A percentile compares a stretch with the other conserved stretches of the same genome.
phyloP scores from a whole-genome alignment of 2,113 vertebrate species.

The Sphyrna mokarran region DNA sequence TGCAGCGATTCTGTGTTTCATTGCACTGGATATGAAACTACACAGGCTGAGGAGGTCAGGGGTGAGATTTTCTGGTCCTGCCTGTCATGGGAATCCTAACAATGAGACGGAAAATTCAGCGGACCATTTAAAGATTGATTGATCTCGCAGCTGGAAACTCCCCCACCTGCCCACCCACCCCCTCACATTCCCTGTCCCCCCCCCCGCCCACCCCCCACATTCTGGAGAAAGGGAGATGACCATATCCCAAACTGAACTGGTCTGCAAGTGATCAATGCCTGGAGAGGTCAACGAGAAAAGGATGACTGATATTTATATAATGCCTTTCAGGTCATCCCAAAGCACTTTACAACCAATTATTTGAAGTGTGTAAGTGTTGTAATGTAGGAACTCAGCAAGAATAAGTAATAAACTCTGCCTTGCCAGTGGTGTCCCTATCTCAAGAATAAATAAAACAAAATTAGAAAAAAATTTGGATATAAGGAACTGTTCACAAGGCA shows the following conservation, averaged over 20 bases:
- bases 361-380: neutral
- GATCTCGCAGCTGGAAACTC: too few relatives aligned
- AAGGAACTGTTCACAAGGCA: neutral
- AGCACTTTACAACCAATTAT: neutral
- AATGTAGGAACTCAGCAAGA: neutral
- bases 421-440: slow-evolving; percentile 1
- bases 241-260: neutral
- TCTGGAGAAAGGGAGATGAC: neutral
- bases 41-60: neutral
- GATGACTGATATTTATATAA: too few relatives aligned
- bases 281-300: neutral
- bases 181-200: too few relatives aligned
- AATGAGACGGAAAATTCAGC: too few relatives aligned
- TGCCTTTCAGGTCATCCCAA: neutral
- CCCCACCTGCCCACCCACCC: too few relatives aligned
- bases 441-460: neutral
- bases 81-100: too few relatives aligned
- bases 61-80: too few relatives aligned
- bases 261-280: neutral
- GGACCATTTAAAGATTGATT: too few relatives aligned
- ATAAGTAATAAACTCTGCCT: slow-evolving; percentile 8
- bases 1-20: too few relatives aligned
- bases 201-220: neutral
- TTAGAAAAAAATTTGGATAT: neutral
- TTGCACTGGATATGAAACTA: neutral